These are phyloP conservation scores for Crocallis elinguaria DNA, from an alignment of 2,888 invertebrate species.

Conservation along the genomic window DNA sequence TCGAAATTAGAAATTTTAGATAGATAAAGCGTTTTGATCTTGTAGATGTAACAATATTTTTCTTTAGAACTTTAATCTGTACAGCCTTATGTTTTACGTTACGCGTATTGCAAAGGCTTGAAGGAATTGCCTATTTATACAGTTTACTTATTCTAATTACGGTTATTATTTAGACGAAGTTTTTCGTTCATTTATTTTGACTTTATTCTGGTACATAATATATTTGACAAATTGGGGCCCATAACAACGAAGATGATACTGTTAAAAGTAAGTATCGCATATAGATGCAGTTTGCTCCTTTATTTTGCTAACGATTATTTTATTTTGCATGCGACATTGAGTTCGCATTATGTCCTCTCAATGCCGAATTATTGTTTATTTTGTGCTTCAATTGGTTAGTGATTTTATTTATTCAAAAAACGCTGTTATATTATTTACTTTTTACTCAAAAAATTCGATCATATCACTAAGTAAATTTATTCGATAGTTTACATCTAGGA, in stretches of 20 bases:
- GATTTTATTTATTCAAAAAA: conserved; percentile 49
- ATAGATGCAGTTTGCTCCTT: conserved; percentile 25
- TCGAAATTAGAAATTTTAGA: conserved; percentile 30
- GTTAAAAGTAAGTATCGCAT: conserved; percentile 6
- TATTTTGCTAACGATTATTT: conserved; percentile 19
- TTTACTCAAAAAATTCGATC: conserved; percentile 14
- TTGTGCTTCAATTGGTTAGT: conserved; percentile 50
- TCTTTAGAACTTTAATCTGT: conserved; percentile 12
- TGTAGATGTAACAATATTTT: conserved; percentile 54
- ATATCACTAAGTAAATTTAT: conserved; percentile 28
- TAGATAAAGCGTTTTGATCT: conserved; percentile 28
- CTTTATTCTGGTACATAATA: conserved; percentile 3
- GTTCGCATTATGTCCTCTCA: conserved; percentile 54
- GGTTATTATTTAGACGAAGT: conserved; percentile 44
- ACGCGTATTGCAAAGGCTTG: conserved; percentile 43
- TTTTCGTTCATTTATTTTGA: conserved; percentile 46
- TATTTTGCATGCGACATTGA: conserved; percentile 26
- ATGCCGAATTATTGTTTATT: conserved; percentile 64
- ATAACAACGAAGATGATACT: conserved; percentile 28
- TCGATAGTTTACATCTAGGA: conserved; percentile 17
- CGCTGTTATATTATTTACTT: conserved; percentile 32
- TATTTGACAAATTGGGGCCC: conserved; percentile 20
- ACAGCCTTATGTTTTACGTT: conserved; percentile 4
- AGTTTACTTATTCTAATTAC: conserved; percentile 47
- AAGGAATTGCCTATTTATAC: conserved; percentile 57